Evolutionary conservation across 2,113 vertebrate genomes (phyloP).

Genomic region (Pangasianodon hypophthalmus): DNA sequence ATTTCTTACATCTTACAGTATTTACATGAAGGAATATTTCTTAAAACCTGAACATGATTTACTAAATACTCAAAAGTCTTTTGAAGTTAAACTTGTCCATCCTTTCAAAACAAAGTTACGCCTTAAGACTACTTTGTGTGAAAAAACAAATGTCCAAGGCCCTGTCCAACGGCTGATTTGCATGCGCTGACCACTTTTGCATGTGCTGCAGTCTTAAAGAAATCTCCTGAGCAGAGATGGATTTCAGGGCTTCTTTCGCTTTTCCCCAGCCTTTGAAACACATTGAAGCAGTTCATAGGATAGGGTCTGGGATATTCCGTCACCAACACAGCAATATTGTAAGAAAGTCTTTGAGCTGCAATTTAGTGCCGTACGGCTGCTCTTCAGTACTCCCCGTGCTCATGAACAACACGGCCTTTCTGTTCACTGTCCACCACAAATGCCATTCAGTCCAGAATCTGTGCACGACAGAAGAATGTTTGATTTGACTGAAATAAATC

Average conservation of each 20-base stretch:
- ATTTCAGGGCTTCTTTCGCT: constrained; percentile 8
- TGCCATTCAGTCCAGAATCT: constrained; percentile 32
- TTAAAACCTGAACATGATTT: not conserved
- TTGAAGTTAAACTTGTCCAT: not conserved
- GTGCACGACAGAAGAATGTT: constrained; percentile 43
- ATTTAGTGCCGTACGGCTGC: constrained; percentile 15
- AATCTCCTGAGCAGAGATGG: not conserved
- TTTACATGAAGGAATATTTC: not conserved
- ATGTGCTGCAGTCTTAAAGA: constrained; percentile 19
- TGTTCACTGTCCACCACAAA: constrained; percentile 37
- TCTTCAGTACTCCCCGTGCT: not conserved
- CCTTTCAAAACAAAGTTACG: constrained; percentile 26
- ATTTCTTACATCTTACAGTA: not conserved
- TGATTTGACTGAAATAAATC: constrained; percentile 52
- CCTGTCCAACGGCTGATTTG: constrained; percentile 19
- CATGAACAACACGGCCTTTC: constrained; percentile 42
- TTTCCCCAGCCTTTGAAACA: not conserved
- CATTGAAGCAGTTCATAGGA: not conserved
- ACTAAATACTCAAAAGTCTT: not conserved
- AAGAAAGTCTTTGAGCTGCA: constrained; percentile 23
- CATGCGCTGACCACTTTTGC: constrained; percentile 23
- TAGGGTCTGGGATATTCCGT: constrained; percentile 23
- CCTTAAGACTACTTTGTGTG: constrained; percentile 34
- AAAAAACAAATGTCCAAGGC: constrained; percentile 18
- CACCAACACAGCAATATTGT: constrained; percentile 3